Base-by-base conservation (phyloP, 2,797 vertebrate species). In the Dicrostonyx torquatus region DNA sequence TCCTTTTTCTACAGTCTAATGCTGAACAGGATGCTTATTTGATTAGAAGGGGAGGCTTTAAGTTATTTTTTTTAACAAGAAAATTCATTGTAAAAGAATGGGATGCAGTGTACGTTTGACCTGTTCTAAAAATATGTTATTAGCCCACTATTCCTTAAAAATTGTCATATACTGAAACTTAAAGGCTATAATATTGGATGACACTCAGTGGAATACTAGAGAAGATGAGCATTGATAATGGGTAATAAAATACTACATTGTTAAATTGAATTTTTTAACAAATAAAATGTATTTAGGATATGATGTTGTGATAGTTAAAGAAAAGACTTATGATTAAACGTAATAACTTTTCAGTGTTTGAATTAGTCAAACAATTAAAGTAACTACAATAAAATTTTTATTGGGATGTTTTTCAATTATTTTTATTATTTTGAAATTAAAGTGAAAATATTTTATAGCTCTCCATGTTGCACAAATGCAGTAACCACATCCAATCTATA, bases 341-440 rank as follows among this genome's bases (percentile, higher is more conserved):
- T 73, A 88, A 75, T 82, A 62, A 82, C 70, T 70, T 2, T 86
- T 29, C 8, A 68, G 12, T 80, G 6, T 82, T 94, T 95, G 45
- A 89, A 86, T 70, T 60, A 87, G n/a, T 73, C 60, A 73, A 77
- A 75, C 1, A 37, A 91, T 83, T 87, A 79, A 79, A 31, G 68
- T 79, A 7, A 78, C 66, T n/a, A 73, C 1, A 48, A n/a, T 43
- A 90, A 75, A 64, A 11, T 13, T 82, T 87, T 83, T 80, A 48
- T 48, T 43, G 2, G 5, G 2, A 72, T 83, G 53, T 93, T 94
- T 91, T 20, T 7, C 15, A 78, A 45, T 76, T 70, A 14, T 75
- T n/a, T 60, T 68, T 87, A 66, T 85, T 90, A 90, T 89, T 91
- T 92, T 68, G 8, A 89, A 86, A n/a, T 62, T 66, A 96, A 84